These are phyloP conservation scores for Phania funesta DNA, from an alignment of 2,888 invertebrate species.

Conservation along the genomic window DNA sequence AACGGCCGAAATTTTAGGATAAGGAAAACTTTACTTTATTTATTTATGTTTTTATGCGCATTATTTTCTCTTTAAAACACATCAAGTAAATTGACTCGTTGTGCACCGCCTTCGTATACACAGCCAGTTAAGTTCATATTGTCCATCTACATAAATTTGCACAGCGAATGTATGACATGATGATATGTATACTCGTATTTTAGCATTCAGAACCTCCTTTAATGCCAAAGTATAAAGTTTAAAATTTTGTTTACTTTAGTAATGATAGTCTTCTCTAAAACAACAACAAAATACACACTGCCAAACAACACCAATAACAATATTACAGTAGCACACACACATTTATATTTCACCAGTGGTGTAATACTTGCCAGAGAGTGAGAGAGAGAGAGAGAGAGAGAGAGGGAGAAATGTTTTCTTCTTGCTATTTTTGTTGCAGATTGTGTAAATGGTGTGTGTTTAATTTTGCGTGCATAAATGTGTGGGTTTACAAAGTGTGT, in stretches of 20 bases:
- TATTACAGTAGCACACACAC: constrained; percentile 8
- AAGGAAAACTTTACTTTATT: too few species aligned
- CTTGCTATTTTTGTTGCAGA: background rate
- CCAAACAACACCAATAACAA: constrained; percentile 9
- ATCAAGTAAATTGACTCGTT: too few species aligned
- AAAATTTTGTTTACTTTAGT: constrained; percentile 62
- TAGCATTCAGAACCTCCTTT: background rate
- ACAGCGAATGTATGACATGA: background rate
- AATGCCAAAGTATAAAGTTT: constrained; percentile 36
- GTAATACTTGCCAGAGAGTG: constrained; percentile 53
- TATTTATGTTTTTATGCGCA: too few species aligned
- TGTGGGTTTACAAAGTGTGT: constrained; percentile 1
- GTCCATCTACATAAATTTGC: background rate
- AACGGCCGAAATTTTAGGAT: too few species aligned
- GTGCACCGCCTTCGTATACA: too few species aligned
- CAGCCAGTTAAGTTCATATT: too few species aligned
- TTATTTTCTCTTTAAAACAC: too few species aligned
- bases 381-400: too few species aligned
- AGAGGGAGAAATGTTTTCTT: constrained; percentile 43
- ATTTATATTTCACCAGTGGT: constrained; percentile 15
- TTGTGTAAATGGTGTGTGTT: background rate
- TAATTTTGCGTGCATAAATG: background rate
- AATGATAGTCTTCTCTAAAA: constrained; percentile 52
- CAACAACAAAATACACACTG: constrained; percentile 2
- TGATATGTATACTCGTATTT: background rate